phyloP scores from a whole-genome alignment of 1,140 invertebrate genomes.

The Micrasema minimum region DNA sequence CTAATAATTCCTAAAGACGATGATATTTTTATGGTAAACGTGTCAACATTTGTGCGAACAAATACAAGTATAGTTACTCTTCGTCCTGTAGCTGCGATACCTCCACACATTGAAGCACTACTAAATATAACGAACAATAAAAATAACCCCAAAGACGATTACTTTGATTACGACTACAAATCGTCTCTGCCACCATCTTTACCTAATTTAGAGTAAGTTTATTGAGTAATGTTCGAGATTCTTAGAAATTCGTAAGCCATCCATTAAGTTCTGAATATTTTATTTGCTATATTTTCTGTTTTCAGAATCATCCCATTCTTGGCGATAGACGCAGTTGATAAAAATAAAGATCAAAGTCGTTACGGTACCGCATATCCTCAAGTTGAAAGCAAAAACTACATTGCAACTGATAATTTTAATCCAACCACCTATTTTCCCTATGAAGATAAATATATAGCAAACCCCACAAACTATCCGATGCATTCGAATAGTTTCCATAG shows the following conservation, averaged over 20 bases:
- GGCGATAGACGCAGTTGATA: conserved; percentile 77
- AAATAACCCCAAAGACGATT: conserved; percentile 64
- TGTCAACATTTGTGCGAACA: conserved; percentile 51
- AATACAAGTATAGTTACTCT: conserved; percentile 50
- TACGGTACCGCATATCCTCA: no score
- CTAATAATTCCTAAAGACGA: conserved; percentile 52
- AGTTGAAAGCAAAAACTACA: conserved; percentile 63
- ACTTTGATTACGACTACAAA: conserved; percentile 75
- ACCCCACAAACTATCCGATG: conserved; percentile 36
- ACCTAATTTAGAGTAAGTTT: conserved; percentile 74
- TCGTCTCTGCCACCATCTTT: conserved; percentile 78
- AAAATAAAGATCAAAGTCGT: conserved; percentile 54
- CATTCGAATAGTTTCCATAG: conserved; percentile 44
- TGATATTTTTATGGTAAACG: conserved; percentile 53
- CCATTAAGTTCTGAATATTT: background rate
- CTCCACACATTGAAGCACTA: conserved; percentile 53
- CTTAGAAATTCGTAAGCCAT: background rate
- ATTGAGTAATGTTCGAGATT: no score
- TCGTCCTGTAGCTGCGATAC: conserved; percentile 54
- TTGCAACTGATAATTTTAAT: conserved; percentile 43
- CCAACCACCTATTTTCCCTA: conserved; percentile 48
- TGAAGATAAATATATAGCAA: conserved; percentile 47
- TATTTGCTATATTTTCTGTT: conserved; percentile 53
- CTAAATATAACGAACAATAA: conserved; percentile 55
- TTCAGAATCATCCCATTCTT: conserved; percentile 84